Base-by-base conservation (phyloP, 1,140 invertebrate genomes). In the Theocolax elegans region DNA sequence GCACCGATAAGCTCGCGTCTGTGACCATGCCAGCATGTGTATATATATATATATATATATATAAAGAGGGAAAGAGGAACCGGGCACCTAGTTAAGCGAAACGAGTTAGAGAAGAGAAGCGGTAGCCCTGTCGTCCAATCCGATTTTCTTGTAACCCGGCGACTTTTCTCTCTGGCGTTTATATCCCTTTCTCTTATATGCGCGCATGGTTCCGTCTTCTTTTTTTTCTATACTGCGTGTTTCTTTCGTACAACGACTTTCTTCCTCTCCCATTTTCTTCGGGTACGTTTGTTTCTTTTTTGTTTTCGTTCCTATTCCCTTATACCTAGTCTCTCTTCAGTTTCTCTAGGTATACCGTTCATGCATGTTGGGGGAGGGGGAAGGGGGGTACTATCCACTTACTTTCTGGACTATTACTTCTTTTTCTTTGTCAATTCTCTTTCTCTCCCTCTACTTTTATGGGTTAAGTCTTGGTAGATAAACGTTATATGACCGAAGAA, bases 401-500 rank as follows among this genome's bases (percentile, higher is more conserved):
- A 25, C 49, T 44, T 44, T 54, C 63, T 44, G 9, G 49, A 51
- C 23, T 29, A 51, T 51, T 49, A 12, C 59, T 23, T 64, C 29
- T 27, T 67, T 67, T 49, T 51, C 29, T 31, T n/a, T n/a, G n/a
- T n/a, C n/a, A n/a, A n/a, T n/a, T 17, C 19, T 12, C 29, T 25
- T 17, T 15, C 17, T 35, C 38, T 17, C 35, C 10, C 23, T 51
- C 48, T 8, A 19, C 21, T 46, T 67, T 56, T 56, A 56, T 27
- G 51, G 48, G n/a, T 15, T 23, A 7, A 23, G 17, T 38, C 48
- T 38, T 23, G 48, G 10, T 66, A 29, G 53, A 67, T 67, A 58
- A 67, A 58, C 65, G 51, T 67, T 67, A 67, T 67, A 58, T 35
- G 64, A 53, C n/a, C n/a, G 53, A 7, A 48, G 3, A 15, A n/a